These are phyloP conservation scores for Microctonus brassicae DNA, from an alignment of 2,888 invertebrate genomes.

Conservation along the genomic window DNA sequence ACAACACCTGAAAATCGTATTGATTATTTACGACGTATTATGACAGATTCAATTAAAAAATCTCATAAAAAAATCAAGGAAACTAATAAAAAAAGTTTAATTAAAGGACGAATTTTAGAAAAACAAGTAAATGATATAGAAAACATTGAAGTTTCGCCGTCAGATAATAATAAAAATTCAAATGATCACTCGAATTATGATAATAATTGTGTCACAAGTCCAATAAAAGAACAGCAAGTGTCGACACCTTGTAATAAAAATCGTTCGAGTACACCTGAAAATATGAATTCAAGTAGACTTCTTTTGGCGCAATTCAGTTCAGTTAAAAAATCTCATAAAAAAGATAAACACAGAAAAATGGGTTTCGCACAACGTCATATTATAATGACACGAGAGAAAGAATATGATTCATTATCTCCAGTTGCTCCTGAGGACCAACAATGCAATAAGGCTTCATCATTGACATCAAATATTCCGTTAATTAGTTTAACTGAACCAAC, in stretches of 20 bases:
- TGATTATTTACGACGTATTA: slow-evolving; percentile 51
- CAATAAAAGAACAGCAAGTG: too few relatives aligned
- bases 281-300: slow-evolving; percentile 60
- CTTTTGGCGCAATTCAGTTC: slow-evolving; percentile 58
- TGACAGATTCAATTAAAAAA: slow-evolving; percentile 61
- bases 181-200: neutral
- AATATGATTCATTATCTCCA: neutral
- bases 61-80: slow-evolving; percentile 62
- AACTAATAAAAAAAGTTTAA: slow-evolving; percentile 51
- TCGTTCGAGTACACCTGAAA: slow-evolving; percentile 60
- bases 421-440: neutral
- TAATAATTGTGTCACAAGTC: neutral
- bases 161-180: neutral
- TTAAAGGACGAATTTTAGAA: slow-evolving; percentile 45
- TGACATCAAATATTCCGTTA: neutral
- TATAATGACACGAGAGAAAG: too few relatives aligned
- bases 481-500: slow-evolving; percentile 9
- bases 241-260: slow-evolving; percentile 27
- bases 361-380: slow-evolving; percentile 48
- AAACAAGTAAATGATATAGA: neutral
- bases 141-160: neutral
- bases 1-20: slow-evolving; percentile 59
- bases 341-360: slow-evolving; percentile 58
- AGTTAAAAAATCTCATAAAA: slow-evolving; percentile 61
- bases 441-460: slow-evolving; percentile 5